phyloP scores from a whole-genome alignment of 2,888 invertebrate species.

The Folsomia manolachei region DNA sequence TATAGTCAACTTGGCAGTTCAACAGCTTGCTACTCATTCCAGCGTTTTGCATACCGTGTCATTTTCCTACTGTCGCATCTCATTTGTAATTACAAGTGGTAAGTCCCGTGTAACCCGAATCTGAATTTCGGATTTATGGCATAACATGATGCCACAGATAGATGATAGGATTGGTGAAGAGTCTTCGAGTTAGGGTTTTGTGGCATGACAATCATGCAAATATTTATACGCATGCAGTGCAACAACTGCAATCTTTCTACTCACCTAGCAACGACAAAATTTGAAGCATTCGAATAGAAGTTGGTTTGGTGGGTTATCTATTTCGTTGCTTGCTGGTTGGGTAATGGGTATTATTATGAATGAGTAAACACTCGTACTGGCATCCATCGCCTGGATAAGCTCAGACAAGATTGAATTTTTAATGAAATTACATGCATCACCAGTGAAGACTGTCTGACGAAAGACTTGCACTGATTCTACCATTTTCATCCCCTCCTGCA shows the following conservation, averaged over 20 bases:
- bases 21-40: no score
- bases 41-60: no score
- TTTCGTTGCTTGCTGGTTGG: no score
- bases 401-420: conserved; percentile 50
- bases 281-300: no score
- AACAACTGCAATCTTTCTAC: background rate
- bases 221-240: no score
- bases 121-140: background rate
- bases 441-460: conserved; percentile 29
- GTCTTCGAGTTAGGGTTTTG: no score
- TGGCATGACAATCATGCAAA: no score
- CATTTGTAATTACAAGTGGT: background rate
- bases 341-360: conserved; percentile 29
- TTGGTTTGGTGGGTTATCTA: background rate
- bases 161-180: background rate
- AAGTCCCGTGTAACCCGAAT: background rate
- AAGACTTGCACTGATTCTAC: conserved; percentile 22
- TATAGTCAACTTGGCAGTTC: no score
- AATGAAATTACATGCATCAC: conserved; percentile 50
- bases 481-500: conserved; percentile 17
- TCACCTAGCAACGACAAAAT: no score
- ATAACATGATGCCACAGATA: background rate
- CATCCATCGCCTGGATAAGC: conserved; percentile 49
- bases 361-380: conserved; percentile 48
- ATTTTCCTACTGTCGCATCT: no score